phyloP scores from a whole-genome alignment of 2,797 vertebrate species.

The Clangula hyemalis region DNA sequence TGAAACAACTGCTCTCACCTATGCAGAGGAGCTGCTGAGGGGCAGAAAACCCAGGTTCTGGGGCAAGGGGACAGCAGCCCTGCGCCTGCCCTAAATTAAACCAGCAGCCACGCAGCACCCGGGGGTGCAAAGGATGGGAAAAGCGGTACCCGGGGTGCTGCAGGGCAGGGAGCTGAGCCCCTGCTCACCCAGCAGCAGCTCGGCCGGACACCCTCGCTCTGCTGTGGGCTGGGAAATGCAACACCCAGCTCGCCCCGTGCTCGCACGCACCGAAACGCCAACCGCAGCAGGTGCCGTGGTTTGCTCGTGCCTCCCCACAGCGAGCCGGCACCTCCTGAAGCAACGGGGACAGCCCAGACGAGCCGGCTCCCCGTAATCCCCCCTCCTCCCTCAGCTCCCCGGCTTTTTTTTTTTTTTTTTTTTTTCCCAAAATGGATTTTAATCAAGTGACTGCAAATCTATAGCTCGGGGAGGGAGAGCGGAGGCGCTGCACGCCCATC shows the following conservation, averaged over 20 bases:
- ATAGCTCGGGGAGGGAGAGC: background rate
- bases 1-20: background rate
- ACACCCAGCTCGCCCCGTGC: too few species aligned
- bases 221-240: background rate
- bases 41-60: too few species aligned
- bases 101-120: background rate
- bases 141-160: too few species aligned
- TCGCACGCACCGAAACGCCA: background rate
- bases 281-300: too few species aligned
- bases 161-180: background rate
- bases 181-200: background rate
- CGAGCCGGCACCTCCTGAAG: background rate
- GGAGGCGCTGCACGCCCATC: accelerated
- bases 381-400: background rate
- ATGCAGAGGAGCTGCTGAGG: background rate
- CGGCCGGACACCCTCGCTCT: background rate
- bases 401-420: too few species aligned
- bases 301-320: background rate
- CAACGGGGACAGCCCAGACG: accelerated
- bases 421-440: background rate
- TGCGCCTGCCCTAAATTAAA: background rate
- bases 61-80: background rate
- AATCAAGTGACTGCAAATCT: background rate
- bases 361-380: accelerated
- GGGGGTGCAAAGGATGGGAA: too few species aligned